Percentiles rank a stretch among this genome's conserved stretches.
Conservation (phyloP, 2,797 vertebrate species). For the Lepus oiostolus region DNA sequence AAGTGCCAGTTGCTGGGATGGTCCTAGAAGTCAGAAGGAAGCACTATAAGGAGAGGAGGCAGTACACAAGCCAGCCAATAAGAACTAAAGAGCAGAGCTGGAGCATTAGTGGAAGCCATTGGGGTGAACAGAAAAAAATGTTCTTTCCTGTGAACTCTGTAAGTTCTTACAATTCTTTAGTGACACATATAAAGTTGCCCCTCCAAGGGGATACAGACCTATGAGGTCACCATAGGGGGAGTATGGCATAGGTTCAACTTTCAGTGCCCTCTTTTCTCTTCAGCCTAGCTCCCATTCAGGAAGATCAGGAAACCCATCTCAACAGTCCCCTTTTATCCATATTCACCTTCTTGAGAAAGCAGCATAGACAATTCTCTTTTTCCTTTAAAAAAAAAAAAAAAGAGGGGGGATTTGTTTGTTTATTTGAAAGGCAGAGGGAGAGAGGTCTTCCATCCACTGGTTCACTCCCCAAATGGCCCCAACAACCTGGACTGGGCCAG, state of each 20-base stretch:
- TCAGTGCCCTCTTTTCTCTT: neutral
- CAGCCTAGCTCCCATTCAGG: neutral
- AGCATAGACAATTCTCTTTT: neutral
- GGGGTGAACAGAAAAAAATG: neutral
- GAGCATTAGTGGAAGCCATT: neutral
- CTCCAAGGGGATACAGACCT: neutral
- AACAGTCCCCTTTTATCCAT: neutral
- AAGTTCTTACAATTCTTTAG: neutral
- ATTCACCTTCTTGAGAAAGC: neutral
- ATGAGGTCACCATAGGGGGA: neutral
- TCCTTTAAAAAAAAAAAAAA: too few species aligned
- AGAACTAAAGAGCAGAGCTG: neutral
- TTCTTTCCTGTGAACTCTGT: constrained; percentile 29
- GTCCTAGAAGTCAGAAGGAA: neutral
- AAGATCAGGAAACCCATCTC: neutral
- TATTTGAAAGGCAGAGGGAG: too few species aligned
- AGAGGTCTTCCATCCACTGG: too few species aligned
- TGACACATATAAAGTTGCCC: neutral
- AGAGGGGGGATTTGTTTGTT: too few species aligned
- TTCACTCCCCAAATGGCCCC: too few species aligned
- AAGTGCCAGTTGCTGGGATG: neutral
- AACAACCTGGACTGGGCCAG: too few species aligned
- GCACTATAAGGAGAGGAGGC: neutral
- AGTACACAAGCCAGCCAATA: neutral
- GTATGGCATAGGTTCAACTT: neutral